phyloP scores from a whole-genome alignment of 2,888 invertebrate genomes.

The Buathra laborator region DNA sequence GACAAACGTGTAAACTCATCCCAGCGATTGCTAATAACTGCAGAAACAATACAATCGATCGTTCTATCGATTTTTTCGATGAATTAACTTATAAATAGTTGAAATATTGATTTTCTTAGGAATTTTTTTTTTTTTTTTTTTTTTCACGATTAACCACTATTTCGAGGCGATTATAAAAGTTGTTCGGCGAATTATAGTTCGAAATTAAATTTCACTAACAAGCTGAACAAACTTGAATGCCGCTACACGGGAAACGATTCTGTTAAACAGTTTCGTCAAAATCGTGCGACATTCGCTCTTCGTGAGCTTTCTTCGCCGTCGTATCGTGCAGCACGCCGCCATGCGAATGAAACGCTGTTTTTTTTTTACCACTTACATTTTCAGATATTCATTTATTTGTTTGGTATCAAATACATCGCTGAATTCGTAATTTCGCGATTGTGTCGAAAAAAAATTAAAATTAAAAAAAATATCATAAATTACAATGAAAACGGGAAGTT shows the following conservation, averaged over 20 bases:
- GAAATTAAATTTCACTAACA: slow-evolving; percentile 52
- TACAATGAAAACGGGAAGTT: slow-evolving; percentile 43
- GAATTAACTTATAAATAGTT: background rate
- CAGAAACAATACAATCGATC: background rate
- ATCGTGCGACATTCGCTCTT: slow-evolving; percentile 42
- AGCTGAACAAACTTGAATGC: slow-evolving; percentile 67
- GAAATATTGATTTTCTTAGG: background rate
- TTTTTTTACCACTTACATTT: background rate
- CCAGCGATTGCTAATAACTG: slow-evolving; percentile 68
- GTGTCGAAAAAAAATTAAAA: background rate
- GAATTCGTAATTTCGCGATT: background rate
- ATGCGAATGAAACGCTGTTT: slow-evolving; percentile 8
- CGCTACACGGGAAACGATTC: slow-evolving; percentile 63
- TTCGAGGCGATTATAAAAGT: background rate
- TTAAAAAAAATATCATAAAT: slow-evolving; percentile 45
- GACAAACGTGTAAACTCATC: slow-evolving; percentile 67
- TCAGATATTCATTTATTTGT: slow-evolving; percentile 1
- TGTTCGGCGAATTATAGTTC: background rate
- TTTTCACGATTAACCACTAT: background rate
- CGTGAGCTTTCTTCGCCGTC: slow-evolving; percentile 37
- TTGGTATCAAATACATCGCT: slow-evolving; percentile 3
- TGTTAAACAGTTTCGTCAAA: slow-evolving; percentile 50
- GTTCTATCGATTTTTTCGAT: background rate
- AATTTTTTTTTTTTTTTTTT: slow-evolving; percentile 6
- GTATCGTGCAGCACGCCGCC: slow-evolving; percentile 49